Conservation (phyloP, 2,797 vertebrate genomes). For the Hyperoplus immaculatus region DNA sequence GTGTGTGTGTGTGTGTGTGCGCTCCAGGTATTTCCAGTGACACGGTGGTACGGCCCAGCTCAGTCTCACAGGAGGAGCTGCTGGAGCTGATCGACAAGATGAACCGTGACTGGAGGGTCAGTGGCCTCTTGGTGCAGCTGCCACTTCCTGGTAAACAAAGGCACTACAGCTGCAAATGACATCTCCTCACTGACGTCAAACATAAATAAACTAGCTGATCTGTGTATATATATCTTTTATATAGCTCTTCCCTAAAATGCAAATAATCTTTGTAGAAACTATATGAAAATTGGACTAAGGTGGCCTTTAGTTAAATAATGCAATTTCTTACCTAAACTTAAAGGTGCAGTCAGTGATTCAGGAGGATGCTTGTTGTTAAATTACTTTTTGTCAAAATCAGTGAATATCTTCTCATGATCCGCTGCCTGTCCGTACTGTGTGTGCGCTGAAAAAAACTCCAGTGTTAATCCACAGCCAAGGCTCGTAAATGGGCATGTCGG, state of each 20-base stretch:
- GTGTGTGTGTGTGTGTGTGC: neutral
- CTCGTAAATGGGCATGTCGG: too few species aligned
- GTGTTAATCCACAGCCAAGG: too few species aligned
- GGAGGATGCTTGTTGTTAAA: too few species aligned
- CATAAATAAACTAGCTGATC: conserved; percentile 3
- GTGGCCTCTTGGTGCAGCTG: conserved; percentile 92
- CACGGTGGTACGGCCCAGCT: conserved; percentile 88
- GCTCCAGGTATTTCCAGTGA: conserved; percentile 92
- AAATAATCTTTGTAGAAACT: neutral
- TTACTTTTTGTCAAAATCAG: too few species aligned
- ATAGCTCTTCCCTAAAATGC: neutral
- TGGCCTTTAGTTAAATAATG: too few species aligned
- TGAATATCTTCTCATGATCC: too few species aligned
- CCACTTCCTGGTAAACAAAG: conserved; percentile 91
- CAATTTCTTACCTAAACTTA: neutral
- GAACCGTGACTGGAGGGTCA: conserved; percentile 91
- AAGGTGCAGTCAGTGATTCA: too few species aligned
- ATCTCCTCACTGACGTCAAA: conserved; percentile 18
- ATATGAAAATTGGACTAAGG: neutral
- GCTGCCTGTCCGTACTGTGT: too few species aligned
- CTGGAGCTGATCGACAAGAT: conserved; percentile 89
- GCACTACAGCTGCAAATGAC: neutral
- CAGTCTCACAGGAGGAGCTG: conserved; percentile 92
- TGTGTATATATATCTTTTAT: neutral
- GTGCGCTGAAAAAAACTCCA: too few species aligned